Conservation (phyloP, 2,888 invertebrate genomes). For the Nezara viridula region DNA sequence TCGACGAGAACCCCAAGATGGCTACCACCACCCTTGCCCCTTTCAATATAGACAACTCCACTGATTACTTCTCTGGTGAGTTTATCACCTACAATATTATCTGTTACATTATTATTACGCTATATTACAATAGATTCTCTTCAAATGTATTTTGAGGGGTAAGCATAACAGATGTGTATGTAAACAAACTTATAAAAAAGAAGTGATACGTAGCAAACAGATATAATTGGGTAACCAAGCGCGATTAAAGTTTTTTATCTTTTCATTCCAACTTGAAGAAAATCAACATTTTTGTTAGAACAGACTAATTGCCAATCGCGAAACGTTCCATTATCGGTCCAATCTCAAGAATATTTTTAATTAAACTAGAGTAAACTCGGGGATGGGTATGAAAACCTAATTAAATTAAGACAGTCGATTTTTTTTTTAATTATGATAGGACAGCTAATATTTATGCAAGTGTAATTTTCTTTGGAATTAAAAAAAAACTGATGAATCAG, state of each 20-base stretch:
- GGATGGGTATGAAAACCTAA: neutral
- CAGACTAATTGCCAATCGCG: neutral
- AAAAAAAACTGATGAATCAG: neutral
- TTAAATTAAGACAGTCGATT: neutral
- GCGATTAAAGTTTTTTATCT: no score
- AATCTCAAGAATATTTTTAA: neutral
- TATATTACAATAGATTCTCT: no score
- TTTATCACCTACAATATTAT: neutral
- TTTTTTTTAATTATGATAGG: neutral
- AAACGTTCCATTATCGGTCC: neutral
- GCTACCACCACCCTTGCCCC: slow-evolving; percentile 50
- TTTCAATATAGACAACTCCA: slow-evolving; percentile 50
- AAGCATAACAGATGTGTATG: no score
- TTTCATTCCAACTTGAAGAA: neutral
- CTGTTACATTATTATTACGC: no score
- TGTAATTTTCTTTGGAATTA: neutral
- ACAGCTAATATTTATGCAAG: neutral
- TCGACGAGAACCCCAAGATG: slow-evolving; percentile 58
- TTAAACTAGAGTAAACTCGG: neutral
- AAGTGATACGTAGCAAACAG: no score
- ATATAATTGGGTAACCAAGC: no score
- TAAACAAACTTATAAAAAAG: no score
- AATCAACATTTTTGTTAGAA: neutral
- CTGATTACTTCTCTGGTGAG: neutral
- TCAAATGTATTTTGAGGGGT: no score